Conservation (phyloP, 1,140 invertebrate genomes). For the Gonioctena quinquepunctata region DNA sequence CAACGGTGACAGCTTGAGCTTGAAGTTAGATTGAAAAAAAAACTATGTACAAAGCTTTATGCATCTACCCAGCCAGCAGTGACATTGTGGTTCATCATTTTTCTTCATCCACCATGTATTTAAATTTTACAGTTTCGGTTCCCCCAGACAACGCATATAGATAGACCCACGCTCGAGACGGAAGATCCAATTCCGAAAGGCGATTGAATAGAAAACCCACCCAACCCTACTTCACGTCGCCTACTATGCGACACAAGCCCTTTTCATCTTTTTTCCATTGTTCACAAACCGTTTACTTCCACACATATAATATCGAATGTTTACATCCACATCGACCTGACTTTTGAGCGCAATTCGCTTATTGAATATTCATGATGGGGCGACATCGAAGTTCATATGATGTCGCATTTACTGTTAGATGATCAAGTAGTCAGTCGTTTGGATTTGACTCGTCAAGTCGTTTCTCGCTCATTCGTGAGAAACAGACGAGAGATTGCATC, state of each 20-base stretch:
- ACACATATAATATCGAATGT: neutral
- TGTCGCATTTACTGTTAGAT: neutral
- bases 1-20: too few relatives aligned
- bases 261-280: neutral
- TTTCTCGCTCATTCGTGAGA: neutral
- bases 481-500: neutral
- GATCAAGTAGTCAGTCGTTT: neutral
- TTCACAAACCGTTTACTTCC: neutral
- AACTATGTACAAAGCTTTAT: too few relatives aligned
- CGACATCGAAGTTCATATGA: neutral
- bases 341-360: too few relatives aligned
- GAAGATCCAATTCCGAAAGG: neutral
- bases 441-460: neutral
- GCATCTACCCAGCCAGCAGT: too few relatives aligned
- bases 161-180: neutral
- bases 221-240: neutral
- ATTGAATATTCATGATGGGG: neutral
- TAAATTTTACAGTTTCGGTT: neutral
- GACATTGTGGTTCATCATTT: too few relatives aligned
- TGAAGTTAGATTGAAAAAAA: too few relatives aligned
- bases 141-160: neutral
- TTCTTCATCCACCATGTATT: neutral
- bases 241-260: neutral
- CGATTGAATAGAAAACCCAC: neutral
- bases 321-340: neutral